A percentile compares a stretch with the other conserved stretches of the same genome.
Evolutionary conservation across 2,888 invertebrate species (phyloP).

Genomic region (Drosophila paranaensis): DNA sequence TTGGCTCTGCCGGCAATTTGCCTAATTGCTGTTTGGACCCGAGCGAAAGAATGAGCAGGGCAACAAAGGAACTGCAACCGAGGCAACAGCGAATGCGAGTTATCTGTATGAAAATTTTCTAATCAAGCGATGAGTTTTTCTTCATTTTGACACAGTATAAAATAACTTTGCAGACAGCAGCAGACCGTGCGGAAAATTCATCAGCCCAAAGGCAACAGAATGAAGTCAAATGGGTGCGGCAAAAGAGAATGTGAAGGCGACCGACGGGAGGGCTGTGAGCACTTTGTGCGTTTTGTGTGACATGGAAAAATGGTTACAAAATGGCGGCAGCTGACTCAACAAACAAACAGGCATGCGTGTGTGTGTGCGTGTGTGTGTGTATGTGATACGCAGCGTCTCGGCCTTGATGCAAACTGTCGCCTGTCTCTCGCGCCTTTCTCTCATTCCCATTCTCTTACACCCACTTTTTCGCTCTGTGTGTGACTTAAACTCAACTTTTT

Average conservation of each 20-base stretch:
- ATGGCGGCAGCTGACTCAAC: conserved; percentile 77
- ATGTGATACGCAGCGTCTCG: conserved; percentile 41
- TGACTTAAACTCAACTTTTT: conserved; percentile 71
- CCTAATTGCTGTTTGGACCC: conserved; percentile 57
- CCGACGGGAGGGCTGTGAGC: conserved; percentile 2
- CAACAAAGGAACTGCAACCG: neutral
- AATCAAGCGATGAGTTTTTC: conserved; percentile 66
- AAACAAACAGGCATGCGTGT: conserved; percentile 45
- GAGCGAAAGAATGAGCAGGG: neutral
- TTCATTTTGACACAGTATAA: conserved; percentile 53
- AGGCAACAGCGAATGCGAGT: conserved; percentile 1
- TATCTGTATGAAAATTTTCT: conserved; percentile 42
- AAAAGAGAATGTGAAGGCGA: conserved; percentile 8
- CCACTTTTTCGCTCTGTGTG: conserved; percentile 35
- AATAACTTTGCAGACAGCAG: conserved; percentile 65
- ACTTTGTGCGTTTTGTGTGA: conserved; percentile 60
- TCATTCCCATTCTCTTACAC: neutral
- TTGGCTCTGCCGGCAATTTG: conserved; percentile 56
- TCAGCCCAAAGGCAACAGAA: conserved; percentile 58
- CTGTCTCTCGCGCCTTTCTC: conserved; percentile 44
- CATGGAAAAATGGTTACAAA: conserved; percentile 75
- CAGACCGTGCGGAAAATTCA: conserved; percentile 66
- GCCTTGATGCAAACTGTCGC: conserved; percentile 68
- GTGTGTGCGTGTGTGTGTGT: conserved; percentile 9
- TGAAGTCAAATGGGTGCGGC: conserved; percentile 19